A percentile compares a stretch with the other conserved stretches of the same genome.
Conservation (phyloP, 2,113 vertebrate species). For the Hippocampus mohnikei region DNA sequence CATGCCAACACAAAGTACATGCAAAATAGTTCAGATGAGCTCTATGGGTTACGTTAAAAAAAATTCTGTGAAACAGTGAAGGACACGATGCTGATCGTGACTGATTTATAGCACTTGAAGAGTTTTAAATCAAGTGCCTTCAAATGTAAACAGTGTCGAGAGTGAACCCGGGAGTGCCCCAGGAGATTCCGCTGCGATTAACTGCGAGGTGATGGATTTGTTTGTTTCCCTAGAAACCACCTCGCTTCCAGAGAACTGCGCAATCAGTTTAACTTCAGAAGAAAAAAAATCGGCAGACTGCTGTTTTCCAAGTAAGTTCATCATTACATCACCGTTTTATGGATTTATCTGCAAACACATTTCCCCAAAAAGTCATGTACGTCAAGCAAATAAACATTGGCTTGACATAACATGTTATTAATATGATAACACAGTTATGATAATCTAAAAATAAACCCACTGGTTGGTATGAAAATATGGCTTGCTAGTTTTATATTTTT, state of each 20-base stretch:
- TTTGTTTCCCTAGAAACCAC: constrained; percentile 35
- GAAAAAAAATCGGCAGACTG: background rate
- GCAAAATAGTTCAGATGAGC: background rate
- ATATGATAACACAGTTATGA: no score
- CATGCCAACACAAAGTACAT: background rate
- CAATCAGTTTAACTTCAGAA: background rate
- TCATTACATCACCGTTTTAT: background rate
- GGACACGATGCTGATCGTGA: background rate
- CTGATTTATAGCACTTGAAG: background rate
- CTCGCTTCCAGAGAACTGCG: constrained; percentile 42
- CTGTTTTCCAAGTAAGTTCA: background rate
- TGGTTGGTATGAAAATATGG: no score
- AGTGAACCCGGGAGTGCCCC: background rate
- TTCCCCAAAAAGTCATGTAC: background rate
- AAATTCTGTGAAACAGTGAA: background rate
- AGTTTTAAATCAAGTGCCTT: no score
- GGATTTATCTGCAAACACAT: background rate
- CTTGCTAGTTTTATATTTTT: background rate
- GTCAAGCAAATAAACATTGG: background rate
- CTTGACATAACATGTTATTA: no score
- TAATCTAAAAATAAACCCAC: no score
- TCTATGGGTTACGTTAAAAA: background rate
- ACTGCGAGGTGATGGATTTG: background rate
- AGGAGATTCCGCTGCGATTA: background rate
- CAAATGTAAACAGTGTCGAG: background rate